Evolutionary conservation across 35 echinoderm and acorn worm species (phyloP).

Genomic region (Apostichopus californicus): DNA sequence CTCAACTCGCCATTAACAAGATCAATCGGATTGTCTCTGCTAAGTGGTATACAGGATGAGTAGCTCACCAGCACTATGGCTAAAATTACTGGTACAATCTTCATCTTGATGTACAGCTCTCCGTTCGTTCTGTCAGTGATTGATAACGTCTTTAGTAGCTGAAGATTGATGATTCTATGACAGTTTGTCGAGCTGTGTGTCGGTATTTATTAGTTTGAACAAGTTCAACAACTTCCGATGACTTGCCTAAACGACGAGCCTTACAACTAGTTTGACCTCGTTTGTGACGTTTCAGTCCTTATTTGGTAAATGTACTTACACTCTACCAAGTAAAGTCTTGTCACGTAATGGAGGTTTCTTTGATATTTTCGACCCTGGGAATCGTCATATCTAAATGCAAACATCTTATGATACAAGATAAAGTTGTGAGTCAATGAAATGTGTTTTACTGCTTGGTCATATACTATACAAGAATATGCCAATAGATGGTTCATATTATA

Average conservation of each 20-base stretch:
- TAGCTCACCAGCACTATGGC: not conserved
- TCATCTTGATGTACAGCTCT: not conserved
- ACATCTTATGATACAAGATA: not conserved
- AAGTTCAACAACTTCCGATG: constrained; percentile 1
- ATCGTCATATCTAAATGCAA: not conserved
- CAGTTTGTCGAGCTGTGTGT: not conserved
- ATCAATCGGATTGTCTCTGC: not conserved
- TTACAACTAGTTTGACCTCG: not conserved
- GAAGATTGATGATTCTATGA: not conserved
- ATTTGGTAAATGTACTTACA: not conserved
- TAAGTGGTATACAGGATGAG: not conserved
- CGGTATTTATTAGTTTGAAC: not conserved
- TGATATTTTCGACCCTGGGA: not conserved
- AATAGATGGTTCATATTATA: not conserved
- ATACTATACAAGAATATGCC: not conserved
- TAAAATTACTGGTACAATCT: not conserved
- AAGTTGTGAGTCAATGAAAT: not conserved
- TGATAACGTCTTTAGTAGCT: not conserved
- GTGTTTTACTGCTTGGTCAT: not conserved
- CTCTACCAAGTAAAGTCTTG: too few species aligned
- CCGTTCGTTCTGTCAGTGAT: not conserved
- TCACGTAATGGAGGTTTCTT: not conserved
- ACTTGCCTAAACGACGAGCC: not conserved
- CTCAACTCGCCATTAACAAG: not conserved
- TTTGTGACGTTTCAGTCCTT: not conserved